Conservation (phyloP, 1,140 invertebrate genomes). For the Leptoteleia sp. region DNA sequence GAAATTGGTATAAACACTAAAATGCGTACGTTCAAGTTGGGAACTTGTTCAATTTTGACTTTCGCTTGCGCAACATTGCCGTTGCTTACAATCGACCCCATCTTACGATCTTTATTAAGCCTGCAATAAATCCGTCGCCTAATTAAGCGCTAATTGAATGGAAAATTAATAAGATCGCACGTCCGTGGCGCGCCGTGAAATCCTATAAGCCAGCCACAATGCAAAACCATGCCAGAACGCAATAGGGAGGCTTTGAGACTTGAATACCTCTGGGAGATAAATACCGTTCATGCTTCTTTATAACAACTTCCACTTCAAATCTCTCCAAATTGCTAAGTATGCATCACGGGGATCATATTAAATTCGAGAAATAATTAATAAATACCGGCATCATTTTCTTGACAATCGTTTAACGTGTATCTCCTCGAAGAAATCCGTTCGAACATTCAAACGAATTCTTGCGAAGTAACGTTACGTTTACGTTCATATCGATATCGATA, state of each 20-base stretch:
- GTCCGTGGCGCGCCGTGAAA: conserved; percentile 68
- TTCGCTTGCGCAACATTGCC: conserved; percentile 49
- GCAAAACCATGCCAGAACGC: conserved; percentile 52
- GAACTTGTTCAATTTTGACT: conserved; percentile 49
- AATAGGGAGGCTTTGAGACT: conserved; percentile 62
- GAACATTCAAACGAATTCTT: conserved; percentile 8
- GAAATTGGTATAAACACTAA: conserved; percentile 13
- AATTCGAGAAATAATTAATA: conserved; percentile 48
- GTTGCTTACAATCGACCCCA: conserved; percentile 40
- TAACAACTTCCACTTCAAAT: conserved; percentile 60
- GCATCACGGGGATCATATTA: conserved; percentile 42
- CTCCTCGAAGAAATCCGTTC: neutral
- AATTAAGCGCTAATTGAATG: conserved; percentile 77
- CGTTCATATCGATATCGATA: conserved; percentile 19
- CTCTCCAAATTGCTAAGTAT: conserved; percentile 51
- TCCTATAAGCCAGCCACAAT: conserved; percentile 72
- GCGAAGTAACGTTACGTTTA: conserved; percentile 17
- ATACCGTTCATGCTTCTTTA: conserved; percentile 64
- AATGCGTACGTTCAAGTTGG: conserved; percentile 12
- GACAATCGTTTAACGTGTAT: neutral
- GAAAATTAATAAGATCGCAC: conserved; percentile 77
- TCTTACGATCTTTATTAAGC: conserved; percentile 55
- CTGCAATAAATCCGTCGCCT: conserved; percentile 68
- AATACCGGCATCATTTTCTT: conserved; percentile 19
- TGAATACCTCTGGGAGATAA: conserved; percentile 65